Evolutionary conservation across 2,113 vertebrate genomes (phyloP).

Genomic region (Pelobates fuscus): DNA sequence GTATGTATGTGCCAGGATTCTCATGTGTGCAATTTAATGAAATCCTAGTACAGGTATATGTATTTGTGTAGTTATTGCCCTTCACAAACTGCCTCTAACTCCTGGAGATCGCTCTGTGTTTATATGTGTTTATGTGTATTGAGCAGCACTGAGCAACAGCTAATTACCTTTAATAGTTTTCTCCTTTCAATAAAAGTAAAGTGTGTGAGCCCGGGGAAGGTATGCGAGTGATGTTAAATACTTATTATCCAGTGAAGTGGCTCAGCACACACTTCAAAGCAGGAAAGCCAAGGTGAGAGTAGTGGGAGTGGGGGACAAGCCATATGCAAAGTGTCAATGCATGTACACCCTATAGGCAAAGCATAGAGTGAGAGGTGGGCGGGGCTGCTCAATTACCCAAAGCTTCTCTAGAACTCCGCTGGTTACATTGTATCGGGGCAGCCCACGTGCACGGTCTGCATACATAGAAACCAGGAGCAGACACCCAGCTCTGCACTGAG

Average conservation of each 20-base stretch:
- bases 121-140: too few relatives aligned
- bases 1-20: too few relatives aligned
- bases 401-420: constrained; percentile 9
- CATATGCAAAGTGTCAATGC: background rate
- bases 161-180: too few relatives aligned
- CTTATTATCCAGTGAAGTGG: background rate
- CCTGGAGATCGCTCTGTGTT: too few relatives aligned
- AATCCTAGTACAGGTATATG: too few relatives aligned
- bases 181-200: too few relatives aligned
- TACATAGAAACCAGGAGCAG: background rate
- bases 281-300: background rate
- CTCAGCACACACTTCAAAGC: background rate
- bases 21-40: too few relatives aligned
- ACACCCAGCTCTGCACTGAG: too few relatives aligned
- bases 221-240: background rate
- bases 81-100: too few relatives aligned
- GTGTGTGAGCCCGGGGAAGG: too few relatives aligned
- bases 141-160: too few relatives aligned
- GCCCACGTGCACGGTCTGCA: background rate
- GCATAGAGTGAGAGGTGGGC: background rate
- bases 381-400: constrained; percentile 4
- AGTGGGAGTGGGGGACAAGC: background rate
- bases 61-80: too few relatives aligned
- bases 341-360: constrained; percentile 4
- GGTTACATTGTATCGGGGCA: constrained; percentile 27